Conservation (phyloP, 2,797 vertebrate species). For the Pristis pectinata region DNA sequence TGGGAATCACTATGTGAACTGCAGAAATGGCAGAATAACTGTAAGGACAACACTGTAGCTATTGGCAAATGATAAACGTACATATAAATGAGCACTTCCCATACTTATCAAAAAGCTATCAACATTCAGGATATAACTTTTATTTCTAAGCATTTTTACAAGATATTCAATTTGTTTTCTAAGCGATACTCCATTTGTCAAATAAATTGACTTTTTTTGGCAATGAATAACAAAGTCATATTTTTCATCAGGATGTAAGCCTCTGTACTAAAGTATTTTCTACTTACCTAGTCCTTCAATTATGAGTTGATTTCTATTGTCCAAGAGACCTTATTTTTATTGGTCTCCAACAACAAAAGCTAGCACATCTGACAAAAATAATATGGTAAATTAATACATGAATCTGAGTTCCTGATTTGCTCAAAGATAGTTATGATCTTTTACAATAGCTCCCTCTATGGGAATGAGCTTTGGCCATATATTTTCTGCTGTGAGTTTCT, state of each 20-base stretch:
- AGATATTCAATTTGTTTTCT: conserved; percentile 25
- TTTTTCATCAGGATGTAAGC: conserved; percentile 8
- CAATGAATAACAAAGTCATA: neutral
- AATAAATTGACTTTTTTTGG: neutral
- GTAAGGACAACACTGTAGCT: neutral
- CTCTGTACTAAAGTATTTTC: neutral
- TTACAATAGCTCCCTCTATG: conserved; percentile 36
- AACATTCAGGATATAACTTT: neutral
- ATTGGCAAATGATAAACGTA: neutral
- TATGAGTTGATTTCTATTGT: neutral
- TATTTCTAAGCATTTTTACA: neutral
- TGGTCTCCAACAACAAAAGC: neutral
- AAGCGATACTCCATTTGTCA: conserved; percentile 1
- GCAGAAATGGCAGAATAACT: neutral
- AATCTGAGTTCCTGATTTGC: neutral
- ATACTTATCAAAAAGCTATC: neutral
- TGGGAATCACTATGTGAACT: neutral
- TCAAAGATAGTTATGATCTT: neutral
- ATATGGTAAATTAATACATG: neutral
- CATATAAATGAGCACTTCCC: too few species aligned
- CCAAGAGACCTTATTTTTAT: neutral
- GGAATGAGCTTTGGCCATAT: neutral
- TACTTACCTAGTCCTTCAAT: neutral
- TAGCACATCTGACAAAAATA: neutral
- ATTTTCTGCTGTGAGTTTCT: too few species aligned